Conservation (phyloP, 2,113 vertebrate species). For the Zosterops pallidus region DNA sequence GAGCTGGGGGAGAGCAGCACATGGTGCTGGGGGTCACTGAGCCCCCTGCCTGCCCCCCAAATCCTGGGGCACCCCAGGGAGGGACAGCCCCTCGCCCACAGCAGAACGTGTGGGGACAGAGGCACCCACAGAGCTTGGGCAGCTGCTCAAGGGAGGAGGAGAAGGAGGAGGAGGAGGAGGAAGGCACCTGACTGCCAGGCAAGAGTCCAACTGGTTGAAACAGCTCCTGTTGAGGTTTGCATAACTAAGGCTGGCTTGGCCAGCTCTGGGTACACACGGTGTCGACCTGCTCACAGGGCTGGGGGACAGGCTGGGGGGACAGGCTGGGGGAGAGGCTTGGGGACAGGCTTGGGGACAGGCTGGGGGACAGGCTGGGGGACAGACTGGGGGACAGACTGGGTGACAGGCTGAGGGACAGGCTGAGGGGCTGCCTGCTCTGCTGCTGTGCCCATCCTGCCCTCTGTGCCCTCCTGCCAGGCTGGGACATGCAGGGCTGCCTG, state of each 20-base stretch:
- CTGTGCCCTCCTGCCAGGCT: not conserved
- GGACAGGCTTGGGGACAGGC: not conserved
- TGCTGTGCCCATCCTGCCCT: rapidly evolving
- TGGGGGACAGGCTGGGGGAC: not conserved
- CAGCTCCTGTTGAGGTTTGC: not conserved
- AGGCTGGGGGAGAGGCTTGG: not conserved
- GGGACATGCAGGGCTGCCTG: rapidly evolving
- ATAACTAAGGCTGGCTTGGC: not conserved
- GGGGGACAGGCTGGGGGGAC: not conserved
- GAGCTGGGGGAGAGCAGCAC: not conserved
- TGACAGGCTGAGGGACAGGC: not conserved
- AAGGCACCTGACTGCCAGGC: slow-evolving; percentile 47
- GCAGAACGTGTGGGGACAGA: not conserved
- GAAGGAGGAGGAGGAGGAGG: slow-evolving; percentile 29
- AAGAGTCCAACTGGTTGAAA: slow-evolving; percentile 10
- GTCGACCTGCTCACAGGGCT: not conserved
- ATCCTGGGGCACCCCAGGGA: not conserved
- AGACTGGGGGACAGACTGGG: not conserved
- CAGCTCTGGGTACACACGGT: not conserved
- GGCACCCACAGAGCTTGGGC: not conserved
- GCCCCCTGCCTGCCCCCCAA: not conserved
- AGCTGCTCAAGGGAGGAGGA: not conserved
- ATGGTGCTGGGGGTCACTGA: rapidly evolving
- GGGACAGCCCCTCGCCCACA: not conserved
- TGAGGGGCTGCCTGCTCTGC: not conserved